phyloP scores from a whole-genome alignment of 2,888 invertebrate species.

The Callosobruchus maculatus region DNA sequence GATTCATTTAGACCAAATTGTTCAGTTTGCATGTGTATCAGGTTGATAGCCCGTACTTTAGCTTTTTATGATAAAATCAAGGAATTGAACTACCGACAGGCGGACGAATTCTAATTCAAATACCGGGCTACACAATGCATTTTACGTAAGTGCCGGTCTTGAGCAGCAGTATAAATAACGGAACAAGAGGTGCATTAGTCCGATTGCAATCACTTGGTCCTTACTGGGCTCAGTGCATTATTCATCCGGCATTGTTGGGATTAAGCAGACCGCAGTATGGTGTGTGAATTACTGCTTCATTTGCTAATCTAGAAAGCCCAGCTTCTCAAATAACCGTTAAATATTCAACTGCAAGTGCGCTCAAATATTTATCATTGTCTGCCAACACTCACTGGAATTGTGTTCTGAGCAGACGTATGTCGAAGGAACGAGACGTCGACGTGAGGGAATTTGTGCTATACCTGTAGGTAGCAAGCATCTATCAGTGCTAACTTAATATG shows the following conservation, averaged over 20 bases:
- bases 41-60: no score
- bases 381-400: neutral
- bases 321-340: constrained; percentile 18
- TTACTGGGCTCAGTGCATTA: constrained; percentile 28
- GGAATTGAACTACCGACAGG: neutral
- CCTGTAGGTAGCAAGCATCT: no score
- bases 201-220: constrained; percentile 37
- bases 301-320: constrained; percentile 25
- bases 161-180: constrained; percentile 30
- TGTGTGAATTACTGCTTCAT: constrained; percentile 37
- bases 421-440: no score
- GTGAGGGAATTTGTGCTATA: no score
- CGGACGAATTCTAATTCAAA: neutral
- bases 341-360: constrained; percentile 13
- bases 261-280: constrained; percentile 36
- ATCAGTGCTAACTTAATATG: no score
- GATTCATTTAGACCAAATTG: no score
- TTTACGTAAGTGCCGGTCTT: constrained; percentile 5
- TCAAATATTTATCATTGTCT: neutral
- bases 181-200: constrained; percentile 36
- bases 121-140: neutral
- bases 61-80: neutral
- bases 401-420: neutral
- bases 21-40: no score
- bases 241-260: constrained; percentile 39